A percentile compares a stretch with the other conserved stretches of the same genome.
phyloP scores from a whole-genome alignment of 2,888 invertebrate genomes.

The Sarcophaga caerulescens region DNA sequence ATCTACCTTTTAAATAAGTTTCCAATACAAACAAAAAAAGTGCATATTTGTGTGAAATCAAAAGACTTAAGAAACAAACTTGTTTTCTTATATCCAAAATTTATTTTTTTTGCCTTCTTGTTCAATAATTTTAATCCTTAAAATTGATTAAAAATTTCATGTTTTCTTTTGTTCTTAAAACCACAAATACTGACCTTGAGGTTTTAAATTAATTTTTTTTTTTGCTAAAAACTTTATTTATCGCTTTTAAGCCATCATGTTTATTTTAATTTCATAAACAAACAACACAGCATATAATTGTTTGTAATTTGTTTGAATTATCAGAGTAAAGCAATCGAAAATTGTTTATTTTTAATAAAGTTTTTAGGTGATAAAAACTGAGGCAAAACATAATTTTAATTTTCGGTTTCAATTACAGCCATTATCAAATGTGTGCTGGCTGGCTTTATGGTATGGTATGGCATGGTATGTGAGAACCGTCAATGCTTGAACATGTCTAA shows the following conservation, averaged over 20 bases:
- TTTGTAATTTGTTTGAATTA: conserved; percentile 62
- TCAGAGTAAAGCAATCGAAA: conserved; percentile 53
- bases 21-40: not conserved
- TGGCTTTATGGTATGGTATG: not conserved
- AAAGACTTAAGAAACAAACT: conserved; percentile 34
- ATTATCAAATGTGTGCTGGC: conserved; percentile 39
- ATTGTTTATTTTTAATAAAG: conserved; percentile 47
- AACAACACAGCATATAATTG: conserved; percentile 56
- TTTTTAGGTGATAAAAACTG: conserved; percentile 65
- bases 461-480: conserved; percentile 16
- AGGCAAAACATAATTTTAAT: conserved; percentile 43
- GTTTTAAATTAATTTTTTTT: conserved; percentile 40
- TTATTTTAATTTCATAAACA: conserved; percentile 56
- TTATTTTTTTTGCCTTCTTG: not conserved
- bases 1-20: no score
- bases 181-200: conserved; percentile 54
- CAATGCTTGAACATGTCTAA: conserved; percentile 14
- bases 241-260: conserved; percentile 57
- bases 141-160: conserved; percentile 43
- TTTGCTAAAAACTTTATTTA: conserved; percentile 18
- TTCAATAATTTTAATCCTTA: conserved; percentile 37
- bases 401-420: conserved; percentile 44
- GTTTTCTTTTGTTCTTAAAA: conserved; percentile 28
- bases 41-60: not conserved
- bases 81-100: conserved; percentile 15